Percentiles rank a stretch among this genome's conserved stretches.
These are phyloP conservation scores for Thomomys bottae DNA, from an alignment of 2,113 vertebrate genomes.

Conservation along the genomic window DNA sequence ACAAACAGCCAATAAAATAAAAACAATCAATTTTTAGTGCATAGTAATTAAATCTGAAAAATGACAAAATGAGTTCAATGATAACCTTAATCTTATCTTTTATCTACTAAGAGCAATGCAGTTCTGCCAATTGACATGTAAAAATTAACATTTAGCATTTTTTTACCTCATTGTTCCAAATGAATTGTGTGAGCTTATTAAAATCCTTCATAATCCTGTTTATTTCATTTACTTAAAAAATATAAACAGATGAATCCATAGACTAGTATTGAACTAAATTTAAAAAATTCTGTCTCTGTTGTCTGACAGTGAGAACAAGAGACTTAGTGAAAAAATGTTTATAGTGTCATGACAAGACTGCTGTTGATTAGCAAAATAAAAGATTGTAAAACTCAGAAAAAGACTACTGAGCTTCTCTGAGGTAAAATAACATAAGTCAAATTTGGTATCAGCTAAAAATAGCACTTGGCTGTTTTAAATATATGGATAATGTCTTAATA, in stretches of 20 bases:
- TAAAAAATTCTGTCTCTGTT: neutral
- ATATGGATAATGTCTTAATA: neutral
- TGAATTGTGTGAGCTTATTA: constrained; percentile 38
- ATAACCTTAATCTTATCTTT: too few species aligned
- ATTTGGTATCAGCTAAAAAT: constrained; percentile 1
- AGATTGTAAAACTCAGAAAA: constrained; percentile 33
- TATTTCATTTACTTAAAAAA: constrained; percentile 51
- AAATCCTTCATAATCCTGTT: constrained; percentile 24
- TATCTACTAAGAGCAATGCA: too few species aligned
- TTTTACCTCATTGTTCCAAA: constrained; percentile 31
- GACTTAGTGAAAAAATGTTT: neutral
- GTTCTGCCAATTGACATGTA: neutral
- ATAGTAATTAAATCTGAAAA: too few species aligned
- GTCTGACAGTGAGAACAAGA: neutral
- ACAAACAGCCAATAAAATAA: constrained; percentile 48
- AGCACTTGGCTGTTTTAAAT: constrained; percentile 20
- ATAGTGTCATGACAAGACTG: neutral
- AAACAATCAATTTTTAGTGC: neutral
- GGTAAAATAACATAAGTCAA: constrained; percentile 29
- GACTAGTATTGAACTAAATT: constrained; percentile 22
- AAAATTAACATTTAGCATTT: constrained; percentile 13
- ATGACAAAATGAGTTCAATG: too few species aligned
- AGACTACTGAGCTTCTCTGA: neutral
- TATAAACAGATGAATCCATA: constrained; percentile 14
- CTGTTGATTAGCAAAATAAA: constrained; percentile 28